A percentile compares a stretch with the other conserved stretches of the same genome.
Conservation (phyloP, 23 tunicate species). For the Aplidium turbinatum region DNA sequence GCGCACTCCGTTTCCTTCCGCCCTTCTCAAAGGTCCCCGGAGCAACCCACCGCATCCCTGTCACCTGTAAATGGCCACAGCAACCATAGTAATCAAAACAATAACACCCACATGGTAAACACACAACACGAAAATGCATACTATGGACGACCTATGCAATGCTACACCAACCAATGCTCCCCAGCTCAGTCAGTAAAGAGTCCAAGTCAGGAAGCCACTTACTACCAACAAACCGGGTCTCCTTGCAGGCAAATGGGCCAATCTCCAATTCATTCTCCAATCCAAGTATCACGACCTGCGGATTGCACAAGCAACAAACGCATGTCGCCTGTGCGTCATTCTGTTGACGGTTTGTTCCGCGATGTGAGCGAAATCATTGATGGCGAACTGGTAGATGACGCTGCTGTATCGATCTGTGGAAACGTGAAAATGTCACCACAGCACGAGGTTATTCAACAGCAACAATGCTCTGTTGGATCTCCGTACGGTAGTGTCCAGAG, state of each 20-base stretch:
- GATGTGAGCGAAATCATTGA: slow-evolving; percentile 70
- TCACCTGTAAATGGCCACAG: slow-evolving; percentile 70
- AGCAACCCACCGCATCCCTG: slow-evolving; percentile 10
- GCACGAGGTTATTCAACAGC: background rate
- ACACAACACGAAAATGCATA: slow-evolving; percentile 20
- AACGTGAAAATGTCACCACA: background rate
- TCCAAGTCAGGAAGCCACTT: slow-evolving; percentile 30
- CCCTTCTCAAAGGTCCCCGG: slow-evolving; percentile 27
- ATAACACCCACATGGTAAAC: slow-evolving; percentile 45
- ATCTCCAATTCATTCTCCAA: slow-evolving; percentile 30
- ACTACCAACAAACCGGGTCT: slow-evolving; percentile 50
- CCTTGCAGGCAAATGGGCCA: slow-evolving; percentile 40
- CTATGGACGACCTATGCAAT: background rate
- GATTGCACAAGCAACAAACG: too few relatives aligned
- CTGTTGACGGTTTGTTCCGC: slow-evolving; percentile 61
- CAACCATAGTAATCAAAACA: slow-evolving; percentile 85
- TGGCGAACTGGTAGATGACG: slow-evolving; percentile 26
- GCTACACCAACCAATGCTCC: slow-evolving; percentile 1
- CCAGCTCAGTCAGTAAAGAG: slow-evolving; percentile 28
- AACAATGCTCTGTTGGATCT: slow-evolving; percentile 10
- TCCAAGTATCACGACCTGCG: background rate
- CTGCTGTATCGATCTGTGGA: background rate
- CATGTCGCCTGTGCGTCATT: slow-evolving; percentile 22
- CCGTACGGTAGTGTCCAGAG: background rate
- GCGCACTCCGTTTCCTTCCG: slow-evolving; percentile 49